Conservation (phyloP, 2,797 vertebrate genomes). For the Ispidina lecontei region DNA sequence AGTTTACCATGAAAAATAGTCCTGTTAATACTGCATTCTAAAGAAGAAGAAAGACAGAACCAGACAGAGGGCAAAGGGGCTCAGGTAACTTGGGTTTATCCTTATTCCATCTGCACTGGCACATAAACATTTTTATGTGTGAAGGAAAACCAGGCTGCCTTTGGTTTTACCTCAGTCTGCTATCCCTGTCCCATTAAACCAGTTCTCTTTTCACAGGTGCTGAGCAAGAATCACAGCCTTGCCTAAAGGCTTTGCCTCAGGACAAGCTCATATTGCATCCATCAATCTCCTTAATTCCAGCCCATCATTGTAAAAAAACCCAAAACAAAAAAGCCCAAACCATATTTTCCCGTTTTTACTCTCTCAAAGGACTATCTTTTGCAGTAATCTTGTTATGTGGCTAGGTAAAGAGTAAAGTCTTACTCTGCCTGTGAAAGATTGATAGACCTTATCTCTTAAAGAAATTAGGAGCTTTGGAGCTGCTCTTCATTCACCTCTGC, state of each 20-base stretch:
- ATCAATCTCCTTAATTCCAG: not conserved
- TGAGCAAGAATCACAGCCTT: not conserved
- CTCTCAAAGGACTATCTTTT: not conserved
- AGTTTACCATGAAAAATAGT: not conserved
- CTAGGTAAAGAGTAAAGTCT: not conserved
- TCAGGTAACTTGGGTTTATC: not conserved
- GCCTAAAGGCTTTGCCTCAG: conserved; percentile 1
- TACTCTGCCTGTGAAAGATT: not conserved
- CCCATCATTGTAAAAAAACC: not conserved
- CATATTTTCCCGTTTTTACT: not conserved
- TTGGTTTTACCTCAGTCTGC: not conserved
- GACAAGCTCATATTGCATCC: conserved; percentile 1
- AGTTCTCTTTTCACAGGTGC: not conserved
- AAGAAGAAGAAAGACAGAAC: not conserved
- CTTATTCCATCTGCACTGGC: not conserved
- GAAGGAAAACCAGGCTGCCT: not conserved
- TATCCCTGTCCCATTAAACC: not conserved
- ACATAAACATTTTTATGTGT: not conserved
- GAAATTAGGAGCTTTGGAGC: not conserved
- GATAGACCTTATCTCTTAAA: not conserved
- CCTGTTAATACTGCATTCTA: not conserved
- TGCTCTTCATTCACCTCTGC: not conserved
- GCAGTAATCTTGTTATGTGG: not conserved
- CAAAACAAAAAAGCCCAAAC: too few species aligned
- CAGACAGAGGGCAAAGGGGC: not conserved